Conservation (phyloP, 35 echinoderm and acorn worm genomes). For the Nesometra sesokonis region DNA sequence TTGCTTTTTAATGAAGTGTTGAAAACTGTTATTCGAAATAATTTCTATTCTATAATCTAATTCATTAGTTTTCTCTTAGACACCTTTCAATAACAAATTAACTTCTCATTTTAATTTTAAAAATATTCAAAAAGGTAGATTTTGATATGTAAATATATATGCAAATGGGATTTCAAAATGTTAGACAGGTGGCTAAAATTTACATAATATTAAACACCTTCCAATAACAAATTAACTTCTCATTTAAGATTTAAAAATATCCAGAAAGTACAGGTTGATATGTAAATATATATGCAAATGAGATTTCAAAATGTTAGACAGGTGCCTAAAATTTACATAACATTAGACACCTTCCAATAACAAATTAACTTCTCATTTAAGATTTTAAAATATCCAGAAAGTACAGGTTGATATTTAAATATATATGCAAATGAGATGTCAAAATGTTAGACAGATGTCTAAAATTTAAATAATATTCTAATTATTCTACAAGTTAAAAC, state of each 20-base stretch:
- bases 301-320: too few species aligned
- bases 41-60: background rate
- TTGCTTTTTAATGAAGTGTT: too few species aligned
- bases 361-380: background rate
- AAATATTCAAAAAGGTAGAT: too few species aligned
- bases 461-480: background rate
- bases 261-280: too few species aligned
- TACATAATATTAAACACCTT: background rate
- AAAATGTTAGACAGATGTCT: background rate
- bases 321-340: too few species aligned
- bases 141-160: too few species aligned
- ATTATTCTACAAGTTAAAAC: background rate
- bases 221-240: background rate
- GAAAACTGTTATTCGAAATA: background rate
- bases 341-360: background rate
- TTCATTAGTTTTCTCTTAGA: background rate
- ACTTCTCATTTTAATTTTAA: background rate
- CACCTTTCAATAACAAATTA: background rate
- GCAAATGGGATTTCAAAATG: too few species aligned
- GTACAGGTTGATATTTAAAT: too few species aligned
- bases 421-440: too few species aligned
- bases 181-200: too few species aligned
- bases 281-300: too few species aligned
- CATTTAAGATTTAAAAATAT: background rate
- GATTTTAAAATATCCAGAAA: too few species aligned